These are phyloP conservation scores for Hyla sarda DNA, from an alignment of 2,113 vertebrate species.

Conservation along the genomic window DNA sequence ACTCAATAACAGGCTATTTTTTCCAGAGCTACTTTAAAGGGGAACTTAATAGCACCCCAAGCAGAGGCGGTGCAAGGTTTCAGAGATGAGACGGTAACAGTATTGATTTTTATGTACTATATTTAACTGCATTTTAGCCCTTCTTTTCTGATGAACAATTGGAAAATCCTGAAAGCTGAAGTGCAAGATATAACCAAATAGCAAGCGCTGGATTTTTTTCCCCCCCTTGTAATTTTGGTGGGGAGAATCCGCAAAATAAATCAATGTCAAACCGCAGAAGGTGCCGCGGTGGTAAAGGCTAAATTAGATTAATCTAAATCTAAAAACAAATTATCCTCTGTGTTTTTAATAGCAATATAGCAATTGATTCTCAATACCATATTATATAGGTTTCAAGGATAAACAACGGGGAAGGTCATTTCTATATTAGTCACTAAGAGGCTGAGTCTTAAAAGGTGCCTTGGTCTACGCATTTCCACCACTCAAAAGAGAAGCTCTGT, in stretches of 20 bases:
- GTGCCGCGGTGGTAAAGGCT: constrained; percentile 58
- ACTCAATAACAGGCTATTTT: constrained; percentile 76
- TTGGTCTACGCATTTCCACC: background rate
- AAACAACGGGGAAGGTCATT: constrained; percentile 3
- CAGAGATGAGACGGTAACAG: constrained; percentile 66
- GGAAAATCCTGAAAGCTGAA: constrained; percentile 62
- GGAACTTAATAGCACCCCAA: constrained; percentile 72
- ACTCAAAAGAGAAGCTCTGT: background rate
- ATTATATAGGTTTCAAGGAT: constrained; percentile 22
- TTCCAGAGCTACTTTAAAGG: constrained; percentile 70
- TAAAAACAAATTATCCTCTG: constrained; percentile 41
- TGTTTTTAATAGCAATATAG: constrained; percentile 31
- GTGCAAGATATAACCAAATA: constrained; percentile 58
- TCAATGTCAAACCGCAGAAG: constrained; percentile 58
- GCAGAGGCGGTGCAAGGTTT: constrained; percentile 69
- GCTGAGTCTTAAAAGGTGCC: background rate
- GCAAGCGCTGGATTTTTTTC: constrained; percentile 64
- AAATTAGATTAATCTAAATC: constrained; percentile 51
- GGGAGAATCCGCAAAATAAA: constrained; percentile 47
- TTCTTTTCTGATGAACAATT: constrained; percentile 60
- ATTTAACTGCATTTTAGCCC: constrained; percentile 68
- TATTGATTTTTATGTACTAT: constrained; percentile 73
- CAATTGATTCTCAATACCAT: constrained; percentile 17
- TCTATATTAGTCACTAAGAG: background rate
- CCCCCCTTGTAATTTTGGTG: background rate